A percentile compares a stretch with the other conserved stretches of the same genome.
Conservation (phyloP, 2,888 invertebrate genomes). For the Apantesis nais region DNA sequence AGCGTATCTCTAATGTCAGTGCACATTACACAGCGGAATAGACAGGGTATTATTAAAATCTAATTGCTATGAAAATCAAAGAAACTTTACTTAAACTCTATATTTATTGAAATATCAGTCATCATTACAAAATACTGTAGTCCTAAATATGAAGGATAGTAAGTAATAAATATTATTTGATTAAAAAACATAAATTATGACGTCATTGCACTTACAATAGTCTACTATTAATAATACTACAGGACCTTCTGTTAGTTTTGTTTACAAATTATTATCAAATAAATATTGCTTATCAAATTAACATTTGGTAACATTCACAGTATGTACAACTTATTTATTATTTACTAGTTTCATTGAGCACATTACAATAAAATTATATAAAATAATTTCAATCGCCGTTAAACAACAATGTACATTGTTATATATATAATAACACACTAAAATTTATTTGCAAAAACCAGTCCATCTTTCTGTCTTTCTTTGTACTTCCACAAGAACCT, state of each 20-base stretch:
- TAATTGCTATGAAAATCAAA: not conserved
- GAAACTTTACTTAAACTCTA: not conserved
- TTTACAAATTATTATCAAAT: not conserved
- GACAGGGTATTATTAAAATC: not conserved
- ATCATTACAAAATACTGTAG: not conserved
- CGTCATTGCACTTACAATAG: not conserved
- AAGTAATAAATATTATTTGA: not conserved
- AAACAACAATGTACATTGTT: too few species aligned
- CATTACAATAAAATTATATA: not conserved
- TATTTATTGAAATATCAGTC: constrained; percentile 1
- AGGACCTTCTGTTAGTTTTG: not conserved
- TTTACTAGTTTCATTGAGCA: not conserved
- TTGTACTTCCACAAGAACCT: too few species aligned
- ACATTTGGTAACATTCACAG: not conserved
- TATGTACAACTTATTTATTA: not conserved
- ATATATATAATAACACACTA: too few species aligned
- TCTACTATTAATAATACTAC: not conserved
- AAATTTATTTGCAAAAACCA: too few species aligned
- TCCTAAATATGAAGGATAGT: not conserved
- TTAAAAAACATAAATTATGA: not conserved
- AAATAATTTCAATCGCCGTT: not conserved
- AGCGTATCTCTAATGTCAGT: too few species aligned
- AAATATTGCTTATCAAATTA: not conserved
- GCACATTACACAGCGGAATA: not conserved
- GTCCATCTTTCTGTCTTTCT: too few species aligned